Evolutionary conservation across 2,113 vertebrate species (phyloP).

Genomic region (Antechinus flavipes): DNA sequence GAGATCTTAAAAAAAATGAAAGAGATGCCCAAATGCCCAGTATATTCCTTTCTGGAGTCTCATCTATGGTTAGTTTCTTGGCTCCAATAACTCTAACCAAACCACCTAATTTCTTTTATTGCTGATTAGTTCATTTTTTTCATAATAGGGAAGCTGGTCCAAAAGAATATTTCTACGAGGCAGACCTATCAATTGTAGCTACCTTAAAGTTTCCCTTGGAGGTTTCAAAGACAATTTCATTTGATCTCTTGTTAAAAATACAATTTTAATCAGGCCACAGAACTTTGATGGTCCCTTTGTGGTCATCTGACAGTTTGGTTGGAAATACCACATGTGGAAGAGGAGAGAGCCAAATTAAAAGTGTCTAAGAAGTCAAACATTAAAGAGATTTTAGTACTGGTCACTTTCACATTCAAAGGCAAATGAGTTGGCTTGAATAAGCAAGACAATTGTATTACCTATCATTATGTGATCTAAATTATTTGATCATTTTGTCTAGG

Average conservation of each 20-base stretch:
- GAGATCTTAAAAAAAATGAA: constrained; percentile 75
- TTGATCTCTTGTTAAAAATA: constrained; percentile 67
- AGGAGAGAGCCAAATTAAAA: neutral
- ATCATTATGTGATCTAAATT: neutral
- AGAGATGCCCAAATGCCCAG: constrained; percentile 70
- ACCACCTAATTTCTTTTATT: constrained; percentile 62
- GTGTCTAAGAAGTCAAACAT: constrained; percentile 7
- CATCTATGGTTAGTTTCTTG: constrained; percentile 51
- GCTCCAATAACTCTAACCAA: constrained; percentile 60
- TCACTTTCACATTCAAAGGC: constrained; percentile 41
- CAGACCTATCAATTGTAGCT: neutral
- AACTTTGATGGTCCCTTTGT: constrained; percentile 32
- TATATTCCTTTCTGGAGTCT: constrained; percentile 66
- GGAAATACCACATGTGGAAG: constrained; percentile 33
- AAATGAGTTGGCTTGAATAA: constrained; percentile 47
- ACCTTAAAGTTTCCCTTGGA: constrained; percentile 45
- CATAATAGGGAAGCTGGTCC: constrained; percentile 25
- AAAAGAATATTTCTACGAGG: constrained; percentile 1
- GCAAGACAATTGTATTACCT: neutral
- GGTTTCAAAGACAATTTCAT: constrained; percentile 64
- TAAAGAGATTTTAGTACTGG: constrained; percentile 28
- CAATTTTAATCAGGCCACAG: constrained; percentile 33
- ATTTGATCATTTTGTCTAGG: constrained; percentile 3
- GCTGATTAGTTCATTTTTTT: constrained; percentile 42
- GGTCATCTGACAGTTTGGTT: constrained; percentile 54